Percentiles rank a stretch among this genome's conserved stretches.
Evolutionary conservation across 2,888 invertebrate genomes (phyloP).

Genomic region (Microctonus aethiopoides): DNA sequence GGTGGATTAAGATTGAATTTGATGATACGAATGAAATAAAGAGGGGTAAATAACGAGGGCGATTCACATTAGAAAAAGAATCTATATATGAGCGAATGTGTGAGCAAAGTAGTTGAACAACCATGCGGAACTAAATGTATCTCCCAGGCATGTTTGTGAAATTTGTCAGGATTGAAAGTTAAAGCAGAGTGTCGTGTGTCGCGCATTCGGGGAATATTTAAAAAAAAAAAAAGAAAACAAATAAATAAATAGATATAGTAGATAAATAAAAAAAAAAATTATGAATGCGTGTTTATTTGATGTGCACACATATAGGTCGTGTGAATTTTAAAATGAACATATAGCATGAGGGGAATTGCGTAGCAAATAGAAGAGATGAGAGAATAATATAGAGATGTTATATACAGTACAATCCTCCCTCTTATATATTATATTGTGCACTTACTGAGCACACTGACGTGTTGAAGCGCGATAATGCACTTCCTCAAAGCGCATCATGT

Average conservation of each 20-base stretch:
- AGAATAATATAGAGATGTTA: conserved; percentile 14
- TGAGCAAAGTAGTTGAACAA: conserved; percentile 43
- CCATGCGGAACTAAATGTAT: conserved; percentile 50
- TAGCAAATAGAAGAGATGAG: not conserved
- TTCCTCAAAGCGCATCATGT: conserved; percentile 29
- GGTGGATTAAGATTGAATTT: conserved; percentile 47
- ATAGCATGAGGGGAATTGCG: not conserved
- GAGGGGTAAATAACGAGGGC: not conserved
- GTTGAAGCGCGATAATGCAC: conserved; percentile 46
- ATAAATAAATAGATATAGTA: conserved; percentile 10
- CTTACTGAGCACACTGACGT: conserved; percentile 42
- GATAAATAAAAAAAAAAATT: not conserved
- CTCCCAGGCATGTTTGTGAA: conserved; percentile 41
- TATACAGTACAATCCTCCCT: not conserved
- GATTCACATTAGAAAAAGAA: not conserved
- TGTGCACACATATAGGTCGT: not conserved
- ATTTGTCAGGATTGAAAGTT: conserved; percentile 23
- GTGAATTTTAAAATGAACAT: conserved; percentile 28
- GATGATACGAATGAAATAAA: conserved; percentile 35
- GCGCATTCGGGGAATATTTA: no score
- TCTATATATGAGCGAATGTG: not conserved
- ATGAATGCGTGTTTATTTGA: no score
- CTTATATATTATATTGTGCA: conserved; percentile 34
- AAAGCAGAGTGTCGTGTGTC: no score
- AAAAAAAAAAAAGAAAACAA: conserved; percentile 1